Percentiles rank a stretch among this genome's conserved stretches.
Conservation (phyloP, 2,797 vertebrate species). For the Tragopan temminckii region DNA sequence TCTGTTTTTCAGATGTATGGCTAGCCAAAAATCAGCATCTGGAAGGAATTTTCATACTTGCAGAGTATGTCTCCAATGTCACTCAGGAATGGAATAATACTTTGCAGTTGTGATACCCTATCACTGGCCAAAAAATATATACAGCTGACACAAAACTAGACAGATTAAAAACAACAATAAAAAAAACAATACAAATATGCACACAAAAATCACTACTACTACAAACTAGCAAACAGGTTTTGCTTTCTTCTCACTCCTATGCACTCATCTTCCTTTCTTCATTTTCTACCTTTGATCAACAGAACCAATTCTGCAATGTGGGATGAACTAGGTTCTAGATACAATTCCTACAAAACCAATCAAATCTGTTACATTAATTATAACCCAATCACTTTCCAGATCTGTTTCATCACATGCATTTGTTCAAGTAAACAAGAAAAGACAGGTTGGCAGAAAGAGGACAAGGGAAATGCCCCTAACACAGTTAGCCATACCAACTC, state of each 20-base stretch:
- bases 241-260: not conserved
- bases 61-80: not conserved
- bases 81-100: constrained; percentile 37
- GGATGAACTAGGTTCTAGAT: not conserved
- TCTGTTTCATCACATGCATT: not conserved
- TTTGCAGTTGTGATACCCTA: not conserved
- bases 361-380: not conserved
- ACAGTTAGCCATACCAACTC: too few species aligned
- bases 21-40: constrained; percentile 46
- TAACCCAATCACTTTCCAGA: not conserved
- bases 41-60: constrained; percentile 40
- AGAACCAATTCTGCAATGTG: not conserved
- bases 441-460: not conserved
- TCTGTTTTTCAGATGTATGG: constrained; percentile 29
- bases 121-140: not conserved
- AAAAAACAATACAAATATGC: not conserved
- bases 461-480: not conserved
- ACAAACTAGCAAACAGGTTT: not conserved
- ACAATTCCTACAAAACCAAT: not conserved
- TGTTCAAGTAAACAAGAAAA: not conserved
- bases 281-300: not conserved
- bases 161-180: not conserved
- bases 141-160: not conserved
- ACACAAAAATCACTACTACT: not conserved
- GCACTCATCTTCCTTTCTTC: not conserved